Conservation (phyloP, 2,797 vertebrate genomes). For the Trachurus trachurus region DNA sequence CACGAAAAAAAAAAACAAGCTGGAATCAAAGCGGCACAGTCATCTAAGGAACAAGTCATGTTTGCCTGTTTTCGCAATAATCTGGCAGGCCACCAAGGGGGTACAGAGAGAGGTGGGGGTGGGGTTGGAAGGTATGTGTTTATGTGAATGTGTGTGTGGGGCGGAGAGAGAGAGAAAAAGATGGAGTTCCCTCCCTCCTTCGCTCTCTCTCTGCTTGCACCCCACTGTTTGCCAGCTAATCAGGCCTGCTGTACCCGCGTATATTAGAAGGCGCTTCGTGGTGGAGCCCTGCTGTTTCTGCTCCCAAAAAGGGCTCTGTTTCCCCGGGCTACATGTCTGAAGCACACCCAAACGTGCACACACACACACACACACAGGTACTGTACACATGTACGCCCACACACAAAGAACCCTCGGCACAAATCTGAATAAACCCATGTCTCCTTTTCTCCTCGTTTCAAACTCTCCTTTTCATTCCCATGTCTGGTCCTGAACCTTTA, state of each 20-base stretch:
- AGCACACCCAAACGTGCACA: slow-evolving; percentile 60
- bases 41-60: slow-evolving; percentile 43
- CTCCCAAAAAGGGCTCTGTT: slow-evolving; percentile 74
- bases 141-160: slow-evolving; percentile 43
- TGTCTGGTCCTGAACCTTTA: slow-evolving; percentile 36
- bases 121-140: slow-evolving; percentile 60
- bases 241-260: slow-evolving; percentile 78
- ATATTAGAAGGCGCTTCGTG: slow-evolving; percentile 82
- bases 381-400: neutral
- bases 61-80: slow-evolving; percentile 59
- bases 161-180: slow-evolving; percentile 38
- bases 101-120: slow-evolving; percentile 44
- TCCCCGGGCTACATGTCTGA: slow-evolving; percentile 83
- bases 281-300: slow-evolving; percentile 80
- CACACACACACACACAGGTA: slow-evolving; percentile 35
- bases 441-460: slow-evolving; percentile 44
- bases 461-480: slow-evolving; percentile 33
- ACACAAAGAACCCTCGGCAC: slow-evolving; percentile 46
- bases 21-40: slow-evolving; percentile 51
- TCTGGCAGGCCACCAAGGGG: slow-evolving; percentile 65
- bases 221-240: slow-evolving; percentile 85
- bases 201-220: slow-evolving; percentile 53
- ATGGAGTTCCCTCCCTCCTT: slow-evolving; percentile 31
- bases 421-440: slow-evolving; percentile 67
- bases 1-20: slow-evolving; percentile 31